Conservation (phyloP, 2,113 vertebrate genomes). For the Crotalus tigris region DNA sequence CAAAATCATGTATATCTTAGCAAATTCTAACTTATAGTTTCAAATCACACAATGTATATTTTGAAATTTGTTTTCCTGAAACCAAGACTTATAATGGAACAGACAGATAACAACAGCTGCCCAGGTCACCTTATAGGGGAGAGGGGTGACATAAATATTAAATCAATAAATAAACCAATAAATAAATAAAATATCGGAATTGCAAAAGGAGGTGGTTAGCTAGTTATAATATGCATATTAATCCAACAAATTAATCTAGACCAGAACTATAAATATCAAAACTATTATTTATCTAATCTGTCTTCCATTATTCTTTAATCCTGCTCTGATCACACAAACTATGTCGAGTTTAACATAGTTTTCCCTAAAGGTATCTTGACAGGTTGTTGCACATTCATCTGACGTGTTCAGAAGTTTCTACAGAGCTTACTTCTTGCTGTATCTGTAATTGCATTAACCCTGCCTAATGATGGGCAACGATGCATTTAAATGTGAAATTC, state of each 20-base stretch:
- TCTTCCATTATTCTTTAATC: background rate
- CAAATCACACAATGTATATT: background rate
- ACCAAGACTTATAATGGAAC: background rate
- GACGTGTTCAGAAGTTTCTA: background rate
- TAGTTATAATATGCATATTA: background rate
- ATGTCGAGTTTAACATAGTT: background rate
- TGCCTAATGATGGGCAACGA: background rate
- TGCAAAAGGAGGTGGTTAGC: background rate
- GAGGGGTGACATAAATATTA: background rate
- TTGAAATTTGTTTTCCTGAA: background rate
- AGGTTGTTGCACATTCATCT: background rate
- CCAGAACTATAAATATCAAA: background rate
- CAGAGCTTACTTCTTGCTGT: background rate
- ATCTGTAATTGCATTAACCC: background rate
- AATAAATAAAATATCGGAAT: background rate
- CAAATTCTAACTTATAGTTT: background rate
- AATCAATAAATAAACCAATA: background rate
- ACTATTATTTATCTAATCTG: background rate
- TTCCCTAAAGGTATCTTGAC: background rate
- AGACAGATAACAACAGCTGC: background rate
- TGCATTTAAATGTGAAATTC: background rate
- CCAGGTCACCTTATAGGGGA: background rate
- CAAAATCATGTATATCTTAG: background rate
- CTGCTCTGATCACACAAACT: background rate
- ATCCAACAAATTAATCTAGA: background rate